These are phyloP conservation scores for Sus scrofa DNA, from an alignment of 2,113 vertebrate species.

Conservation along the genomic window T2T-Sscrofa CM000821.6:33447001-33447500, in stretches of 20 bases:
- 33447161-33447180: fast-evolving
- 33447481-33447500: not conserved
- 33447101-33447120: not conserved
- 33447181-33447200: not conserved
- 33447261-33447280: not conserved
- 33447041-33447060: too few species aligned
- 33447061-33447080: too few species aligned
- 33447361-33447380: constrained; percentile 74
- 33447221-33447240: not conserved
- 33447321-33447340: not conserved
- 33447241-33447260: not conserved
- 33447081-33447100: too few species aligned
- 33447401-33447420: not conserved
- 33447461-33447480: constrained; percentile 38
- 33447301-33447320: not conserved
- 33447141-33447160: fast-evolving
- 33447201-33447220: not conserved
- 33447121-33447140: fast-evolving
- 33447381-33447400: constrained; percentile 70
- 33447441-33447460: constrained; percentile 43
- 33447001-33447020: not conserved
- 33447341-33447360: not conserved
- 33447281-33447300: not conserved
- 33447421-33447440: fast-evolving
- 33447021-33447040: constrained; percentile 6